These are phyloP conservation scores for Cyprinella venusta DNA, from an alignment of 2,797 vertebrate genomes.

Conservation along the genomic window DNA sequence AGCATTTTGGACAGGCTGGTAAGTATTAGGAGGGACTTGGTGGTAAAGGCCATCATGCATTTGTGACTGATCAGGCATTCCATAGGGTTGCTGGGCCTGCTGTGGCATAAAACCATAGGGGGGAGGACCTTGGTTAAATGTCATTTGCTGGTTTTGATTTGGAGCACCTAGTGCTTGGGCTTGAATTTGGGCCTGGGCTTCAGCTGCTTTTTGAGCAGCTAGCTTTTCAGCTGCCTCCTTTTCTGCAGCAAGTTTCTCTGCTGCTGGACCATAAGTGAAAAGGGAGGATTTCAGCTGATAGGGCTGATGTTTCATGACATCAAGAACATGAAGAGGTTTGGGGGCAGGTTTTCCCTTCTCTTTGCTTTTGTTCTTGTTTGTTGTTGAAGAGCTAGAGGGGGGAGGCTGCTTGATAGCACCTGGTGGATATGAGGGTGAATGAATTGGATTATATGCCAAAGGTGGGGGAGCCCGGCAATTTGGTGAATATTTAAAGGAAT, in stretches of 20 bases:
- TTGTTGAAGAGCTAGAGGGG: constrained; percentile 71
- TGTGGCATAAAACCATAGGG: constrained; percentile 74
- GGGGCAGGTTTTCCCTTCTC: constrained; percentile 82
- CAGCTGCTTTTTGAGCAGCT: constrained; percentile 54
- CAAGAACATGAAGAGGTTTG: constrained; percentile 91
- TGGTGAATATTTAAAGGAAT: constrained; percentile 94
- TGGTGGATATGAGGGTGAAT: constrained; percentile 90
- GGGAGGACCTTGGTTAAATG: constrained; percentile 72
- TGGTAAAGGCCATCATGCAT: constrained; percentile 77
- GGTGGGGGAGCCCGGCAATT: constrained; percentile 94
- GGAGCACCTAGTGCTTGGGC: constrained; percentile 61
- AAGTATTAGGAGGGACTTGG: constrained; percentile 66
- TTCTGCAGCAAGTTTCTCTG: constrained; percentile 65
- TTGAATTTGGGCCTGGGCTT: constrained; percentile 52
- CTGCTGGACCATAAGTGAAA: constrained; percentile 91
- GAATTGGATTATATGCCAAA: constrained; percentile 92
- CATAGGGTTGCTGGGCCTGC: constrained; percentile 78
- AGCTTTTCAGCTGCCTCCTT: constrained; percentile 60
- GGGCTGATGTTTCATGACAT: constrained; percentile 98
- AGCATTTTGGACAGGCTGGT: constrained; percentile 70
- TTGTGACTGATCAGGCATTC: constrained; percentile 75
- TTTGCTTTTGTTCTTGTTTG: constrained; percentile 84
- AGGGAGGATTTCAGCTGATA: constrained; percentile 94
- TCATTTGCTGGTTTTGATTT: constrained; percentile 77
- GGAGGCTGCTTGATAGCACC: constrained; percentile 85